Evolutionary conservation across 2,888 invertebrate species (phyloP).

Genomic region (Hemithea aestivaria): DNA sequence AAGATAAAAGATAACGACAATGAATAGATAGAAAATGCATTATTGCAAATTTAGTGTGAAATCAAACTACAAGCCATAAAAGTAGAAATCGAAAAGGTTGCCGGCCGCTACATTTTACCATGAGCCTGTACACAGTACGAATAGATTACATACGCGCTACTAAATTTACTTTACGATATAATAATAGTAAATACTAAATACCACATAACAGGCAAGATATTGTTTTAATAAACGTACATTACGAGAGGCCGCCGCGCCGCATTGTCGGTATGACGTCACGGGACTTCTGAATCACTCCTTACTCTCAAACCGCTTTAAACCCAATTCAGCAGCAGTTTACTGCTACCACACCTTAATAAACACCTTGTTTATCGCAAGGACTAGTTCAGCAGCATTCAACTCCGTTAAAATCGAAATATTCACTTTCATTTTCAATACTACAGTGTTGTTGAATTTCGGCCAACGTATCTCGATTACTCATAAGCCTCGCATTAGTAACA

Average conservation of each 20-base stretch:
- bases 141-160: too few relatives aligned
- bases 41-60: too few relatives aligned
- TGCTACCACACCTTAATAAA: conserved; percentile 21
- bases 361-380: conserved; percentile 19
- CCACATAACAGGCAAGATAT: conserved; percentile 1
- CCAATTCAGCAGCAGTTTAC: conserved; percentile 19
- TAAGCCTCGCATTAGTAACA: background rate
- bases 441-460: conserved; percentile 8
- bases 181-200: conserved; percentile 2
- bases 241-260: conserved; percentile 20
- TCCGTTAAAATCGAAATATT: conserved; percentile 13
- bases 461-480: conserved; percentile 7
- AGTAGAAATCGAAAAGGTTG: too few relatives aligned
- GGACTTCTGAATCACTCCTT: conserved; percentile 46
- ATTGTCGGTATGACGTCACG: conserved; percentile 37
- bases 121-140: too few relatives aligned
- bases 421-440: conserved; percentile 22
- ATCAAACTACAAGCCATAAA: too few relatives aligned
- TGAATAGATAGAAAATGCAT: too few relatives aligned
- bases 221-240: conserved; percentile 32
- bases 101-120: too few relatives aligned
- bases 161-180: background rate
- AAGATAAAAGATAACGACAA: too few relatives aligned
- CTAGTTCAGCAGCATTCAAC: conserved; percentile 29
- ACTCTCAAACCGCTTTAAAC: conserved; percentile 29